These are phyloP conservation scores for Escarpia spicata DNA, from an alignment of 2,888 invertebrate genomes.

Conservation along the genomic window DNA sequence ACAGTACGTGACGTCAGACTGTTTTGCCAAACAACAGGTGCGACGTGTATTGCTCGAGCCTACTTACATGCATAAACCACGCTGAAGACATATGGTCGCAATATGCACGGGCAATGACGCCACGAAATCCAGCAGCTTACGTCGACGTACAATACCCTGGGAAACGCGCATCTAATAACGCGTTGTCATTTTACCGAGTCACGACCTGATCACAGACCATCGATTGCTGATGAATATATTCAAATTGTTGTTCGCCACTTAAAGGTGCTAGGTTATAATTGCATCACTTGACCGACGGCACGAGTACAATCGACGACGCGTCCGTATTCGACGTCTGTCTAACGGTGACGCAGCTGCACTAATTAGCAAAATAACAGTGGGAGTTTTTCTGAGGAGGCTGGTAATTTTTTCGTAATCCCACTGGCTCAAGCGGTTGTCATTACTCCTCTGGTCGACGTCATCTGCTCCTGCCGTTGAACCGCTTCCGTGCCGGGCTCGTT, in stretches of 20 bases:
- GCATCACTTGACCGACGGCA: neutral
- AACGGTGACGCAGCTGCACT: neutral
- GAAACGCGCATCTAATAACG: neutral
- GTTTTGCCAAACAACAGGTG: neutral
- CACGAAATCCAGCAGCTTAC: neutral
- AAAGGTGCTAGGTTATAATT: neutral
- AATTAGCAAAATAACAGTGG: conserved; percentile 1
- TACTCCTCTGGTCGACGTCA: neutral
- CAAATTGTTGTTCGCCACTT: neutral
- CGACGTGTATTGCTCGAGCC: neutral
- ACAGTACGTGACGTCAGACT: neutral
- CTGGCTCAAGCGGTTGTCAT: neutral
- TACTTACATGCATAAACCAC: neutral
- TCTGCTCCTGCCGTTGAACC: neutral
- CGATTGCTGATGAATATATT: neutral
- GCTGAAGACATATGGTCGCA: neutral
- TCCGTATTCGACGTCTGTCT: neutral
- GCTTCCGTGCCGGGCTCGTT: neutral
- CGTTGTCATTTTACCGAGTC: neutral
- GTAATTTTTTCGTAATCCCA: neutral
- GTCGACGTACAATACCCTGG: neutral
- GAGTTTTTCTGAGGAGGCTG: neutral
- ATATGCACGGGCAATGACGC: neutral
- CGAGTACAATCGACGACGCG: neutral
- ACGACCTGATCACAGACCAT: neutral